A percentile compares a stretch with the other conserved stretches of the same genome.
These are phyloP conservation scores for Barbus barbus DNA, from an alignment of 2,113 vertebrate genomes.

Conservation along the genomic window DNA sequence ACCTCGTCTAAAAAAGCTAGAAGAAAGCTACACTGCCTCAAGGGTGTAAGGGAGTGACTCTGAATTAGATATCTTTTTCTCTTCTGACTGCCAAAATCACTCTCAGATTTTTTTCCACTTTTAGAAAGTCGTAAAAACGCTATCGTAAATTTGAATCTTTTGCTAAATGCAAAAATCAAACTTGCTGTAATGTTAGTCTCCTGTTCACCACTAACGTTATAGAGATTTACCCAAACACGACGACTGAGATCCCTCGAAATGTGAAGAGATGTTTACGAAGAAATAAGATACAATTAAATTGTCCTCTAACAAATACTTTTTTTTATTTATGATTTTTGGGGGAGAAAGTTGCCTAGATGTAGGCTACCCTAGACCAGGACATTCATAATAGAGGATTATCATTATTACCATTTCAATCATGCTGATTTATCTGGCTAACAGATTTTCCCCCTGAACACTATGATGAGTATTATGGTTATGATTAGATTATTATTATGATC, in stretches of 20 bases:
- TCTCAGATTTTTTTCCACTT: not conserved
- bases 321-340: too few species aligned
- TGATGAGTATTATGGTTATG: too few species aligned
- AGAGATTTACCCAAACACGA: not conserved
- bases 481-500: too few species aligned
- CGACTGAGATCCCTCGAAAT: too few species aligned
- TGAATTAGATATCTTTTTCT: not conserved
- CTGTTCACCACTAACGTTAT: too few species aligned
- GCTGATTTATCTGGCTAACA: too few species aligned
- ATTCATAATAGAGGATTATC: too few species aligned
- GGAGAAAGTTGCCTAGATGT: too few species aligned
- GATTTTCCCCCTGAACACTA: too few species aligned
- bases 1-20: too few species aligned
- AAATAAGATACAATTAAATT: not conserved
- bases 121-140: not conserved
- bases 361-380: too few species aligned
- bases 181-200: not conserved
- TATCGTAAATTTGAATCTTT: not conserved
- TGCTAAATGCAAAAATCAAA: not conserved
- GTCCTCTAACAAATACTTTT: not conserved
- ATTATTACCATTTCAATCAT: not conserved
- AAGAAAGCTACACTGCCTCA: too few species aligned
- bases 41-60: not conserved
- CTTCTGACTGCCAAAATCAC: not conserved
- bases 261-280: not conserved